Evolutionary conservation across 2,797 vertebrate genomes (phyloP).

Genomic region (Fratercula arctica): DNA sequence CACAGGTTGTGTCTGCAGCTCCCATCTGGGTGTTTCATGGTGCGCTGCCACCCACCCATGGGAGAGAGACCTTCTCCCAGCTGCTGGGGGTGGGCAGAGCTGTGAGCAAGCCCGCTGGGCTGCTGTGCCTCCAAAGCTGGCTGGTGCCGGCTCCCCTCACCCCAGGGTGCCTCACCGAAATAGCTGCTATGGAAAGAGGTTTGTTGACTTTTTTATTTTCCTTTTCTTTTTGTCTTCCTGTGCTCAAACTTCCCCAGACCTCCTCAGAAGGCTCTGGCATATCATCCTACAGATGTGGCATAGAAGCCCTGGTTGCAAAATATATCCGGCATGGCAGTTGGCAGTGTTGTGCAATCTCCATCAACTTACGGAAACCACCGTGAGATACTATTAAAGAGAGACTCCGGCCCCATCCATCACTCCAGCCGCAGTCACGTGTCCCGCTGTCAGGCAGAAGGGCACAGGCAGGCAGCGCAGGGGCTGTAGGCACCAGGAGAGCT

Average conservation of each 20-base stretch:
- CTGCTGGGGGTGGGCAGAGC: not conserved
- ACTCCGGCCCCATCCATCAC: conserved; percentile 53
- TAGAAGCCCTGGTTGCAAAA: conserved; percentile 79
- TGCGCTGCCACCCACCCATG: not conserved
- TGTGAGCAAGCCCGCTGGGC: not conserved
- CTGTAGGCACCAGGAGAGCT: not conserved
- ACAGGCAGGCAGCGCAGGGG: not conserved
- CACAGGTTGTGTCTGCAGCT: not conserved
- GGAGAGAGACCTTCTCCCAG: not conserved
- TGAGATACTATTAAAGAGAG: conserved; percentile 59
- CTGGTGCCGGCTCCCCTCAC: not conserved
- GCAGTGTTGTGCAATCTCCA: conserved; percentile 81
- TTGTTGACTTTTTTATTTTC: conserved; percentile 39
- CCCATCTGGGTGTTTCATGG: accelerated
- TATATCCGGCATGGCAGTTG: conserved; percentile 84
- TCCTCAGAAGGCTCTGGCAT: conserved; percentile 67
- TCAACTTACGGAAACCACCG: conserved; percentile 85
- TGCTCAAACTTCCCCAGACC: conserved; percentile 75
- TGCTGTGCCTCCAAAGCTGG: not conserved
- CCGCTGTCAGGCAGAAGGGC: conserved; percentile 19
- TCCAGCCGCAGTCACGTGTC: conserved; percentile 56
- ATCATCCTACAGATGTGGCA: conserved; percentile 74
- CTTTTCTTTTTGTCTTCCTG: conserved; percentile 59
- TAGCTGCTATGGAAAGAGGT: conserved; percentile 46
- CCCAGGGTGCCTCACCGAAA: conserved; percentile 8